Percentiles rank a stretch among this genome's conserved stretches.
Evolutionary conservation across 1,140 invertebrate genomes (phyloP).

Genomic region (honey bee (Apis mellifera)): DNA sequence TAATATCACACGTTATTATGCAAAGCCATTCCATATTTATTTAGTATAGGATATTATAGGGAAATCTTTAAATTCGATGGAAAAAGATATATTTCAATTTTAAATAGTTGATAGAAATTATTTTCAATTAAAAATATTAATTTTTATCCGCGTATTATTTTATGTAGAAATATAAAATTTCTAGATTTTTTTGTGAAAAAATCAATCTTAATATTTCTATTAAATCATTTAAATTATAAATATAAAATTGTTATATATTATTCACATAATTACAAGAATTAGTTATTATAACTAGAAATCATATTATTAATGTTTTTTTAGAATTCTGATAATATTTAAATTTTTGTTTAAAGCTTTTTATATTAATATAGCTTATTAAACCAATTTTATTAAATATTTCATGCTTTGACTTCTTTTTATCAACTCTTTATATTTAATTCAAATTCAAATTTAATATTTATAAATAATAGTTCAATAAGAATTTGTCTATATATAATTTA

Average conservation of each 20-base stretch:
- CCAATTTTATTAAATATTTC: constrained; percentile 17
- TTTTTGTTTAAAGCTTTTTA: constrained; percentile 24
- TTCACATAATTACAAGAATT: background rate
- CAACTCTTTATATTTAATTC: background rate
- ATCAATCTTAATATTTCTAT: background rate
- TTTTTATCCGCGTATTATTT: constrained; percentile 12
- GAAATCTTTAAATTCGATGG: background rate
- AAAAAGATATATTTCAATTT: background rate
- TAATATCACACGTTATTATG: constrained; percentile 6
- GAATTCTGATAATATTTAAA: constrained; percentile 22
- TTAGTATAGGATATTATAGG: constrained; percentile 22
- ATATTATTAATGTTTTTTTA: constrained; percentile 21
- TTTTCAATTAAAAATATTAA: background rate
- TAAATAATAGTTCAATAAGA: background rate
- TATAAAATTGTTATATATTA: background rate
- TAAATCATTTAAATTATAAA: background rate
- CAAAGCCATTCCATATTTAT: constrained; percentile 25
- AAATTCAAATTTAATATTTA: constrained; percentile 18
- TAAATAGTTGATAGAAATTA: background rate
- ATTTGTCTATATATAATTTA: constrained; percentile 1
- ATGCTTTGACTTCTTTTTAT: constrained; percentile 1
- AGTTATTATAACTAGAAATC: background rate
- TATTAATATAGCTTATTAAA: constrained; percentile 25
- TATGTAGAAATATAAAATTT: background rate
- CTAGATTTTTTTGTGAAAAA: background rate